These are phyloP conservation scores for Willisornis vidua DNA, from an alignment of 2,113 vertebrate species.

Conservation along the genomic window DNA sequence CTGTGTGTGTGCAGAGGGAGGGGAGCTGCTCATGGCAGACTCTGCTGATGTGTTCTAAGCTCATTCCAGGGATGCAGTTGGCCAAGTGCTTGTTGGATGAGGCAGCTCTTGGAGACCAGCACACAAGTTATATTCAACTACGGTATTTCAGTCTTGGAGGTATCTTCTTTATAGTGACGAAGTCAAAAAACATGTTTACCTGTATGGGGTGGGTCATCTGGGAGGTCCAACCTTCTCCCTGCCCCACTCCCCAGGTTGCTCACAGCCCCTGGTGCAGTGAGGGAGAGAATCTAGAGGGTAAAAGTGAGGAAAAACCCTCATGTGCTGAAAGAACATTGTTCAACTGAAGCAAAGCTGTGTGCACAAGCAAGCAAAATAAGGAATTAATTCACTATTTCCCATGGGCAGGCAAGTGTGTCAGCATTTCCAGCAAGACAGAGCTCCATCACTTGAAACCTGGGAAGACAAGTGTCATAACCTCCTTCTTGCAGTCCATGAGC, in stretches of 20 bases:
- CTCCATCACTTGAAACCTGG: fast-evolving
- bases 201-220: background rate
- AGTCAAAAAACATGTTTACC: background rate
- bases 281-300: background rate
- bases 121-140: background rate
- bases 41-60: background rate
- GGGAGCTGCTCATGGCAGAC: background rate
- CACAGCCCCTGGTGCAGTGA: background rate
- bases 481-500: background rate
- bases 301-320: background rate
- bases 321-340: background rate
- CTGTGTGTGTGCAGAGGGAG: background rate
- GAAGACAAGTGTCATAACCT: background rate
- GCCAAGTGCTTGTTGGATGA: background rate
- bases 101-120: background rate
- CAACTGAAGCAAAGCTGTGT: background rate
- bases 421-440: background rate
- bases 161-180: background rate
- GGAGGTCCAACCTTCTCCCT: background rate
- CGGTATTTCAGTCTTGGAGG: background rate
- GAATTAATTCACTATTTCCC: background rate
- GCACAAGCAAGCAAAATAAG: background rate
- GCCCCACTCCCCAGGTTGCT: background rate
- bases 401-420: background rate
- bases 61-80: background rate